phyloP scores from a whole-genome alignment of 2,113 vertebrate genomes.

The Australoheros scitulus region DNA sequence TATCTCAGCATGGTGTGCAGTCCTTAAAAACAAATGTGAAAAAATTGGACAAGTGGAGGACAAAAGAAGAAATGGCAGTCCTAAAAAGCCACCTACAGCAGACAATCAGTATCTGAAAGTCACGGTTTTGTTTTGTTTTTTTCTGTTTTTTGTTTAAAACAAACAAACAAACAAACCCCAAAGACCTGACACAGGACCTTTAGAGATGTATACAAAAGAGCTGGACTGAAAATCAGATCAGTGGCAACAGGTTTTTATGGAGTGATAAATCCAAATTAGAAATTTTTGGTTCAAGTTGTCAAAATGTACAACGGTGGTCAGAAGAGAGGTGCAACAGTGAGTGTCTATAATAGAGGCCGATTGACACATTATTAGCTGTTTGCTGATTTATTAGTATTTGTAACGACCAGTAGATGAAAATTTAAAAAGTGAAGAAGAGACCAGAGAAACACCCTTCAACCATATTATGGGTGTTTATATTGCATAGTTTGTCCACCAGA shows the following conservation, averaged over 20 bases:
- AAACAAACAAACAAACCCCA: too few species aligned
- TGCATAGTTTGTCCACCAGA: not conserved
- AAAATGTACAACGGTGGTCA: not conserved
- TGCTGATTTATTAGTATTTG: not conserved
- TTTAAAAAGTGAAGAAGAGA: not conserved
- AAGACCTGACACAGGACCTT: too few species aligned
- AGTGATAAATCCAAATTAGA: not conserved
- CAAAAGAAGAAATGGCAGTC: too few species aligned
- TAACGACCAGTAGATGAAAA: not conserved
- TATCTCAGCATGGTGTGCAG: not conserved
- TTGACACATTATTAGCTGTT: not conserved
- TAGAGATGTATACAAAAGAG: not conserved
- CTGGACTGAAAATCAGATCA: not conserved
- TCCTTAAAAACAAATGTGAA: not conserved
- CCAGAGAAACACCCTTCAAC: not conserved
- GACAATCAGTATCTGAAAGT: too few species aligned
- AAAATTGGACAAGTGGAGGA: too few species aligned
- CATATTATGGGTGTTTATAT: not conserved
- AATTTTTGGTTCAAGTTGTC: not conserved
- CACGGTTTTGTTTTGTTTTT: too few species aligned
- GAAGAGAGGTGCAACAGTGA: not conserved
- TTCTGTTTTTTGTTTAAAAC: too few species aligned
- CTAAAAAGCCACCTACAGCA: too few species aligned
- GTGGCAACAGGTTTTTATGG: not conserved
- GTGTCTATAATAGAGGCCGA: fast-evolving